These are phyloP conservation scores for Psittacula derbiana DNA, from an alignment of 2,797 vertebrate genomes.

Conservation along the genomic window DNA sequence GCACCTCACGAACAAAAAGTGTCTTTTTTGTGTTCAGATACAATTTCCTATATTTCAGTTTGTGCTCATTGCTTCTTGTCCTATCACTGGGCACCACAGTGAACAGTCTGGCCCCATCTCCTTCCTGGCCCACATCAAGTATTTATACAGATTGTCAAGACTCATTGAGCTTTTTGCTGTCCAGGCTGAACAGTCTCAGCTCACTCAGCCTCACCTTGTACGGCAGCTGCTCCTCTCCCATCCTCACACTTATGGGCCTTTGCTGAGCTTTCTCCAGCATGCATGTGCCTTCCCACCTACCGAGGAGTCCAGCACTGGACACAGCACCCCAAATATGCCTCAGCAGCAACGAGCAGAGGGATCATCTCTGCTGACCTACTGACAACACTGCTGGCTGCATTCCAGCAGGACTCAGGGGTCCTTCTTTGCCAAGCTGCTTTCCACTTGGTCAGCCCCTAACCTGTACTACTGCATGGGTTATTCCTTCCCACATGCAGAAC, in stretches of 20 bases:
- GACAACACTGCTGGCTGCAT: not conserved
- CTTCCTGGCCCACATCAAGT: not conserved
- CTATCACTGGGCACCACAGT: not conserved
- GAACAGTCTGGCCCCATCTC: not conserved
- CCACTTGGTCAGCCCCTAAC: not conserved
- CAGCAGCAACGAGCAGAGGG: not conserved
- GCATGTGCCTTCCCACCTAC: not conserved
- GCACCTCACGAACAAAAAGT: not conserved
- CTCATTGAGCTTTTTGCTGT: not conserved
- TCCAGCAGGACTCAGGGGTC: not conserved
- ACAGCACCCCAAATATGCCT: not conserved
- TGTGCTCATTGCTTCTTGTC: not conserved
- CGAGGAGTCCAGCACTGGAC: not conserved
- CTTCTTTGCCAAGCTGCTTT: not conserved
- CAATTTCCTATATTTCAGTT: not conserved
- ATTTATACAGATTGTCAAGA: not conserved
- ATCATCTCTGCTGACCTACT: not conserved
- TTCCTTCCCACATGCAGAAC: not conserved
- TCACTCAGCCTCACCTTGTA: not conserved
- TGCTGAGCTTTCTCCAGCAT: not conserved
- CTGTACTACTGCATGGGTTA: not conserved
- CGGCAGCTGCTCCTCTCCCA: not conserved
- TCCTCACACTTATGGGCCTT: accelerated
- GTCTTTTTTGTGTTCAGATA: not conserved
- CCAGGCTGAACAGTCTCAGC: not conserved